phyloP scores from a whole-genome alignment of 1,140 invertebrate species.

The Ganaspis sp. region DNA sequence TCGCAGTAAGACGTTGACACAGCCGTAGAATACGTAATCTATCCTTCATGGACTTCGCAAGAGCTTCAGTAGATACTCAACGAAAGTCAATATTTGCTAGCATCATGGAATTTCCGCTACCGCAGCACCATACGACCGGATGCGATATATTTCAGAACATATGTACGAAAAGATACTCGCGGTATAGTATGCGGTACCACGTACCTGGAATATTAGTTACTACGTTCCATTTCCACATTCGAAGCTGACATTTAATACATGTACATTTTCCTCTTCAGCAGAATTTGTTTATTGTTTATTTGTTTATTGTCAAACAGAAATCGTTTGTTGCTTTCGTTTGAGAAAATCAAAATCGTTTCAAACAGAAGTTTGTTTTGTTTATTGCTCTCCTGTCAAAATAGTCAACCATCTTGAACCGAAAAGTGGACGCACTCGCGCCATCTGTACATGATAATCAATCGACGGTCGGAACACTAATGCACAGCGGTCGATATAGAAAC shows the following conservation, averaged over 20 bases:
- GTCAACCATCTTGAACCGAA: no score
- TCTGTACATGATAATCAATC: no score
- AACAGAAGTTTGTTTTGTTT: no score
- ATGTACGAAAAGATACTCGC: neutral
- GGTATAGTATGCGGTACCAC: neutral
- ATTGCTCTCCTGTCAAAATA: no score
- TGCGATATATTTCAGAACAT: neutral
- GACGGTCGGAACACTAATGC: no score
- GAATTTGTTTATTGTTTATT: no score
- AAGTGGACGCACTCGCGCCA: no score
- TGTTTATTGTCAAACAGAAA: no score
- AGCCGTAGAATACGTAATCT: conserved; percentile 40
- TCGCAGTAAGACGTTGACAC: conserved; percentile 42
- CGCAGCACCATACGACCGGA: conserved; percentile 30
- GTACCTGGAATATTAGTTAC: neutral
- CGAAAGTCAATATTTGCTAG: conserved; percentile 42
- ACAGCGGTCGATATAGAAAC: no score
- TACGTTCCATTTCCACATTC: neutral
- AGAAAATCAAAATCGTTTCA: no score
- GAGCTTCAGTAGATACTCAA: conserved; percentile 37
- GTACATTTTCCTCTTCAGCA: no score
- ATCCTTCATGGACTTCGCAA: conserved; percentile 34
- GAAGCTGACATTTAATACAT: conserved; percentile 23
- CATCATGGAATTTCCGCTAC: conserved; percentile 43
- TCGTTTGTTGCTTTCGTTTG: no score